These are phyloP conservation scores for Dryococelus australis DNA, from an alignment of 2,888 invertebrate genomes.

Conservation along the genomic window DNA sequence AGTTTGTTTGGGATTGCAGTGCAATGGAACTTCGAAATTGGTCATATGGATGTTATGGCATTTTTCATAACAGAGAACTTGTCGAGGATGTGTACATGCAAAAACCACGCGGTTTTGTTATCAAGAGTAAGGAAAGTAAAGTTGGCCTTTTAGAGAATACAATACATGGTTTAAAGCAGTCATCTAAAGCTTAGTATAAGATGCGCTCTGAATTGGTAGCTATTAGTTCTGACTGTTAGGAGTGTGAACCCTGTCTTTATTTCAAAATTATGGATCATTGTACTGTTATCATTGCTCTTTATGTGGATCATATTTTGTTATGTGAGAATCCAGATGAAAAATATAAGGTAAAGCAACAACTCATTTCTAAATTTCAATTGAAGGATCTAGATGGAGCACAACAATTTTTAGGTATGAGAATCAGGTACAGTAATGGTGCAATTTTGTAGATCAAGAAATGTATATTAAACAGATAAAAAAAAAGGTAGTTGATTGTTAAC, in stretches of 20 bases:
- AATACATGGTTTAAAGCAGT: slow-evolving; percentile 23
- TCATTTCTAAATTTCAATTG: no score
- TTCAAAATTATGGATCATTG: no score
- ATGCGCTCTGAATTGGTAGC: background rate
- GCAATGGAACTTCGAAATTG: background rate
- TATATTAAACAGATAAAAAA: slow-evolving; percentile 10
- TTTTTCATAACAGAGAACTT: background rate
- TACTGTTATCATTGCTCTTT: no score
- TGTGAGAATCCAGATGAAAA: background rate
- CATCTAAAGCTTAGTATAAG: no score
- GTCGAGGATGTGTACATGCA: no score
- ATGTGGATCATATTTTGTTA: background rate
- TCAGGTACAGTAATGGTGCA: background rate
- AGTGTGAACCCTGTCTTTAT: slow-evolving; percentile 17
- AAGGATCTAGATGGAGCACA: background rate
- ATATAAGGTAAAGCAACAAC: background rate
- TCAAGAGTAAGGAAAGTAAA: background rate
- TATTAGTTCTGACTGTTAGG: background rate
- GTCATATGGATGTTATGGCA: background rate
- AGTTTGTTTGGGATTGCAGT: background rate
- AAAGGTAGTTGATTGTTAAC: background rate
- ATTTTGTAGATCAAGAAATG: slow-evolving; percentile 17
- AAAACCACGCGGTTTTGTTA: background rate
- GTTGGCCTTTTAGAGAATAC: background rate
- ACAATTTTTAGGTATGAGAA: slow-evolving; percentile 23